A percentile compares a stretch with the other conserved stretches of the same genome.
phyloP scores from a whole-genome alignment of 2,113 vertebrate genomes.

The Mormoops blainvillei region DNA sequence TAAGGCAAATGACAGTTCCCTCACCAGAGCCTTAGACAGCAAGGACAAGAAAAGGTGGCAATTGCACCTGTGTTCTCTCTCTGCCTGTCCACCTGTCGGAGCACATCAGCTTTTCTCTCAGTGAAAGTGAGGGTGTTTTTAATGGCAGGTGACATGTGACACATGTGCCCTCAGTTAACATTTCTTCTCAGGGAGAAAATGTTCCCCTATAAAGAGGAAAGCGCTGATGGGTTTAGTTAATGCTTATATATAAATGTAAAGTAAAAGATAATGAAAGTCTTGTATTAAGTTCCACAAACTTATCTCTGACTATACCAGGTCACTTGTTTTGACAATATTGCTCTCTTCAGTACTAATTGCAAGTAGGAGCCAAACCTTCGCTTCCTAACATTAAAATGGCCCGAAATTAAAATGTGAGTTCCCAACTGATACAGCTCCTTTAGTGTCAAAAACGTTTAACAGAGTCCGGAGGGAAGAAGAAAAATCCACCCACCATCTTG shows the following conservation, averaged over 20 bases:
- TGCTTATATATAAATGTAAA: conserved; percentile 57
- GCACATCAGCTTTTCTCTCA: neutral
- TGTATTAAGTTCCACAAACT: conserved; percentile 67
- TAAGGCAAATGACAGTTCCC: neutral
- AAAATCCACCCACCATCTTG: conserved; percentile 52
- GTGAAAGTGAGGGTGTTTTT: conserved; percentile 26
- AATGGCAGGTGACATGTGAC: conserved; percentile 27
- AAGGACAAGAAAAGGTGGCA: neutral
- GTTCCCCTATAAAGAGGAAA: conserved; percentile 43
- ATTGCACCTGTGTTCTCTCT: neutral
- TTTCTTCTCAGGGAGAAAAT: conserved; percentile 70
- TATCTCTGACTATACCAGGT: conserved; percentile 65
- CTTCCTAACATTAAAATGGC: conserved; percentile 79
- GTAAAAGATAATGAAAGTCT: conserved; percentile 70
- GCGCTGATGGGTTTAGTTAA: conserved; percentile 72
- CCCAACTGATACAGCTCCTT: conserved; percentile 64
- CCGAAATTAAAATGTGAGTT: conserved; percentile 77
- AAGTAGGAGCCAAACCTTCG: conserved; percentile 70
- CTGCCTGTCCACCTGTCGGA: neutral
- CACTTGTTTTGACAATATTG: conserved; percentile 68
- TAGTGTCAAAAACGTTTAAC: conserved; percentile 74
- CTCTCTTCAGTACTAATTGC: conserved; percentile 67
- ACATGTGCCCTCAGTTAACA: conserved; percentile 34
- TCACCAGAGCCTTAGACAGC: neutral
- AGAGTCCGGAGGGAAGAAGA: conserved; percentile 41